A percentile compares a stretch with the other conserved stretches of the same genome.
phyloP scores from a whole-genome alignment of 2,888 invertebrate genomes.

The Zygothrica quintamaculata region DNA sequence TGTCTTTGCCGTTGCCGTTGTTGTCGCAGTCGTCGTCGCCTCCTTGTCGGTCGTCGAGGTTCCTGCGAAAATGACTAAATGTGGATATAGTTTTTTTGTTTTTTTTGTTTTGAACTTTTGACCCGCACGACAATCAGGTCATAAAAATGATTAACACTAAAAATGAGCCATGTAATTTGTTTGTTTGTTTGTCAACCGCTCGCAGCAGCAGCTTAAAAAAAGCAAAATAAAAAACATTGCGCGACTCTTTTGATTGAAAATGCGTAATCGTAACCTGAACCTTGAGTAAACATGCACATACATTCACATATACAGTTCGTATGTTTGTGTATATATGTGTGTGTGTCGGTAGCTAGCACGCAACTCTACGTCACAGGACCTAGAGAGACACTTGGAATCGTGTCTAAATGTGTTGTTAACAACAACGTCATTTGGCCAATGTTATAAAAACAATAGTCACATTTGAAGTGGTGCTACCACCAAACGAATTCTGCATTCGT shows the following conservation, averaged over 20 bases:
- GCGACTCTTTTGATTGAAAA: constrained; percentile 61
- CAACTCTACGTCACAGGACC: constrained; percentile 68
- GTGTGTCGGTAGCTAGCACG: constrained; percentile 44
- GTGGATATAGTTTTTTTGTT: constrained; percentile 62
- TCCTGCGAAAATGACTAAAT: constrained; percentile 73
- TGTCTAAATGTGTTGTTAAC: constrained; percentile 41
- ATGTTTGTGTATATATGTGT: neutral
- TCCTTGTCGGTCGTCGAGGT: constrained; percentile 57
- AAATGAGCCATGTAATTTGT: constrained; percentile 37
- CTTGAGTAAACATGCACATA: constrained; percentile 74
- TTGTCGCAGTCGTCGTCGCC: constrained; percentile 54
- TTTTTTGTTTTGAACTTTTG: constrained; percentile 79
- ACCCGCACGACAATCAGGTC: constrained; percentile 82
- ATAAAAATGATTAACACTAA: constrained; percentile 50
- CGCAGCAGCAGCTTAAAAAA: constrained; percentile 15
- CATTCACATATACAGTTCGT: constrained; percentile 22
- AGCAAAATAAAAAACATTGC: constrained; percentile 15
- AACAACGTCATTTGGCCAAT: constrained; percentile 44
- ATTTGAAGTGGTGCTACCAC: constrained; percentile 37
- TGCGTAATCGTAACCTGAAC: constrained; percentile 79
- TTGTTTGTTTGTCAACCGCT: constrained; percentile 18
- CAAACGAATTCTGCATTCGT: too few relatives aligned
- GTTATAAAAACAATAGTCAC: constrained; percentile 38
- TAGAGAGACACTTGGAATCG: constrained; percentile 40
- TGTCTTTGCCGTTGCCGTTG: constrained; percentile 36